These are phyloP conservation scores for Archaeoteleia sp. DNA, from an alignment of 2,888 invertebrate genomes.

Conservation along the genomic window DNA sequence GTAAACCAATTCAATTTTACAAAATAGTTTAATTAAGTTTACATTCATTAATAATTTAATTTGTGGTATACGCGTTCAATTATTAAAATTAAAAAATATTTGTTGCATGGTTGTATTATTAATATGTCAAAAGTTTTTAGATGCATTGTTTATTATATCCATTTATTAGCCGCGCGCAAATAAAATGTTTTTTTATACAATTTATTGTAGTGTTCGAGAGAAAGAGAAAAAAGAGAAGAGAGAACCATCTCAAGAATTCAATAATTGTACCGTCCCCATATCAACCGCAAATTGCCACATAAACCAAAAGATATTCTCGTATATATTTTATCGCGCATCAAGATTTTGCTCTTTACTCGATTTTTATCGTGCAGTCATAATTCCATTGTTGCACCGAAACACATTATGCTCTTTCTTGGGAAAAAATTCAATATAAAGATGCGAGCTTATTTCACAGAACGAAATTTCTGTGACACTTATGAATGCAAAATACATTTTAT, in stretches of 20 bases:
- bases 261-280: conserved; percentile 14
- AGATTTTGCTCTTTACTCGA: conserved; percentile 17
- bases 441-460: neutral
- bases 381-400: conserved; percentile 13
- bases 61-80: neutral
- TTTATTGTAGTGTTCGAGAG: conserved; percentile 4
- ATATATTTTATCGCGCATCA: conserved; percentile 22
- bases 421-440: conserved; percentile 2
- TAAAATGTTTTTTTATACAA: conserved; percentile 25
- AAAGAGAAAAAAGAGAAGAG: conserved; percentile 7
- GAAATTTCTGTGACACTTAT: neutral
- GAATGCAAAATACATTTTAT: conserved; percentile 1
- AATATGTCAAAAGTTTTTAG: conserved; percentile 3
- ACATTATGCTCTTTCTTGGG: neutral
- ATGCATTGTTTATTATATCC: conserved; percentile 4
- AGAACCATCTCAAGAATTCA: conserved; percentile 16
- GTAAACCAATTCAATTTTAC: too few species aligned
- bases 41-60: too few species aligned
- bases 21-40: too few species aligned
- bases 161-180: conserved; percentile 21
- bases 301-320: conserved; percentile 13
- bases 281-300: conserved; percentile 13
- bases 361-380: conserved; percentile 15
- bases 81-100: conserved; percentile 9
- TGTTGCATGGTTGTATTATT: too few species aligned